Conservation (phyloP, 1,140 invertebrate genomes). For the Lepidostoma basale region DNA sequence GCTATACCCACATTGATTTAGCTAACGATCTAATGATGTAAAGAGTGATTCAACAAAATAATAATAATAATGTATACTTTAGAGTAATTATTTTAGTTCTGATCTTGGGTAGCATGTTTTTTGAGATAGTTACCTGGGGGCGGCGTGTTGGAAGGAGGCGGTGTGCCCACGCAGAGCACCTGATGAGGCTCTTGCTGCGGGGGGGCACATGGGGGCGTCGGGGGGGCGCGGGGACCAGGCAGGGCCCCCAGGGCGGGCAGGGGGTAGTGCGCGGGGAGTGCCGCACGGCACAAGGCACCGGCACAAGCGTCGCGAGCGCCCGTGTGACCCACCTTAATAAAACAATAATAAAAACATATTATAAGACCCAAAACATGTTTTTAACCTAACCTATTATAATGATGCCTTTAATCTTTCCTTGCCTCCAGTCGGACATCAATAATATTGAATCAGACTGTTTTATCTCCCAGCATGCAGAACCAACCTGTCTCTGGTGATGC, state of each 20-base stretch:
- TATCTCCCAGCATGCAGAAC: no score
- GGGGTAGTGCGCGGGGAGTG: constrained; percentile 93
- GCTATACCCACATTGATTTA: no score
- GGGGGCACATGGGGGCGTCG: constrained; percentile 51
- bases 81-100: no score
- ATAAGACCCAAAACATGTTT: no score
- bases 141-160: constrained; percentile 81
- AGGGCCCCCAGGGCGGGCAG: constrained; percentile 79
- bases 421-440: no score
- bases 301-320: constrained; percentile 87
- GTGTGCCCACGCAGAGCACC: constrained; percentile 93
- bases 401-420: not conserved
- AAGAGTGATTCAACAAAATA: no score
- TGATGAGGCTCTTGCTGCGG: constrained; percentile 70
- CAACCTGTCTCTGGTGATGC: no score
- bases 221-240: constrained; percentile 58
- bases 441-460: no score
- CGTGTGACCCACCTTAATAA: constrained; percentile 49
- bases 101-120: not conserved
- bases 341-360: not conserved
- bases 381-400: not conserved
- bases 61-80: no score
- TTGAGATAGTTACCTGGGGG: constrained; percentile 64
- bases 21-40: no score
- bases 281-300: constrained; percentile 91